Evolutionary conservation across 2,113 vertebrate genomes (phyloP), one percentile per base, ranked within the genome.

Genomic region (Trinectes maculatus): DNA sequence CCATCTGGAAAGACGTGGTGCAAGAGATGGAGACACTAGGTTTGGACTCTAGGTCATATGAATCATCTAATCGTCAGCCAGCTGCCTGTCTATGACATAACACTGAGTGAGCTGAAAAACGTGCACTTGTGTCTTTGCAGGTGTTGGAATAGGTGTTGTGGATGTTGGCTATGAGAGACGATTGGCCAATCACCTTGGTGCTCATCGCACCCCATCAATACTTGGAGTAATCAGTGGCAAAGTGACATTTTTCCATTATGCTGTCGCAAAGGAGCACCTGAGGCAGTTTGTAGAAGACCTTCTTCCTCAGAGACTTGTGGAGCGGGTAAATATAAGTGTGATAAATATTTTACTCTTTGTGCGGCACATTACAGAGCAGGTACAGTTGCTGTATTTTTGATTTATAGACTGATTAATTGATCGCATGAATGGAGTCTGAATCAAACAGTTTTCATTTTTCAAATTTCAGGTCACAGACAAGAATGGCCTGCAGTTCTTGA

Each of bases 1-100:
- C 97, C 0, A 93, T 99, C 9, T 99, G 97, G 98, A 98, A 96
- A 55, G 97, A 99, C 52, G 94, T 94, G 0, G 95, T 95, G 71
- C 95, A 96, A 82, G 96, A 99, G 68, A 65, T 99, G 84, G 98
- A 99, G 81, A 89, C 24, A 0, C 60, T 98, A 55, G 98, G 97
- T 98, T 74, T 34, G 85, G 37, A 55, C 21, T 31, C 0, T 7
- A 39, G 0, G 36, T 34, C 3, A 12, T 4, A 18, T 48, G 8
- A 36, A 22, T 60, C 2, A n/a, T 29, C 2, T 2, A 24, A 5
- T 5, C 22, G 16, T 49, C 2, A 18, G 21, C 16, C 42, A 26
- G 4, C 12, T 42, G 9, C 1, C 21, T 10, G 34, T 0, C 1
- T 46, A 4, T 10, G n/a, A 40, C 29, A 0, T 63, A 2, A 1